These are phyloP conservation scores for Tenthredo scrophulariae DNA, from an alignment of 2,888 invertebrate species.

Conservation along the genomic window DNA sequence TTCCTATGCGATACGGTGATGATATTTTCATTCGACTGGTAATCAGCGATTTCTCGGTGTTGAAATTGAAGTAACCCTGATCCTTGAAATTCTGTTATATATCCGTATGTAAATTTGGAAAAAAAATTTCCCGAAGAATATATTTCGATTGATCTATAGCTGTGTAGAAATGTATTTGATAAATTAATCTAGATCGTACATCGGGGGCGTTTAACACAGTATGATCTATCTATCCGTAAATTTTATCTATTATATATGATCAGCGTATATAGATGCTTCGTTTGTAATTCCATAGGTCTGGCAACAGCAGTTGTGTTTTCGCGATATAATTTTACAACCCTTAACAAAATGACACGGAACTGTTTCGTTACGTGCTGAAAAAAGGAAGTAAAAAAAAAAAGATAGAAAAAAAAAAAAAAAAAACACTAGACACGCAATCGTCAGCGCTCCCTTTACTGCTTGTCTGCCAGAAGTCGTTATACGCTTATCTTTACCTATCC, in stretches of 20 bases:
- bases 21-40: too few relatives aligned
- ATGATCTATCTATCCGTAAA: background rate
- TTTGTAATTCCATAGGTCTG: background rate
- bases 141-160: too few relatives aligned
- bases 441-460: slow-evolving; percentile 33
- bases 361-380: slow-evolving; percentile 18
- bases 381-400: background rate
- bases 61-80: too few relatives aligned
- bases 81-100: too few relatives aligned
- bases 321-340: slow-evolving; percentile 16
- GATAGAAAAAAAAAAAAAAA: background rate
- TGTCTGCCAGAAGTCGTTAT: slow-evolving; percentile 23
- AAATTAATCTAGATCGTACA: background rate
- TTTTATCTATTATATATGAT: background rate
- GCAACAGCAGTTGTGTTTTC: background rate
- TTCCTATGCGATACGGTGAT: too few relatives aligned
- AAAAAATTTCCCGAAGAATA: too few relatives aligned
- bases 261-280: background rate
- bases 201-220: background rate
- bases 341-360: slow-evolving; percentile 21
- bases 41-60: too few relatives aligned
- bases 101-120: too few relatives aligned
- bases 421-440: slow-evolving; percentile 31
- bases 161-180: background rate
- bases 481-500: slow-evolving; percentile 43